These are phyloP conservation scores for Elysia chlorotica DNA, from an alignment of 1,140 invertebrate genomes.

Conservation along the genomic window DNA sequence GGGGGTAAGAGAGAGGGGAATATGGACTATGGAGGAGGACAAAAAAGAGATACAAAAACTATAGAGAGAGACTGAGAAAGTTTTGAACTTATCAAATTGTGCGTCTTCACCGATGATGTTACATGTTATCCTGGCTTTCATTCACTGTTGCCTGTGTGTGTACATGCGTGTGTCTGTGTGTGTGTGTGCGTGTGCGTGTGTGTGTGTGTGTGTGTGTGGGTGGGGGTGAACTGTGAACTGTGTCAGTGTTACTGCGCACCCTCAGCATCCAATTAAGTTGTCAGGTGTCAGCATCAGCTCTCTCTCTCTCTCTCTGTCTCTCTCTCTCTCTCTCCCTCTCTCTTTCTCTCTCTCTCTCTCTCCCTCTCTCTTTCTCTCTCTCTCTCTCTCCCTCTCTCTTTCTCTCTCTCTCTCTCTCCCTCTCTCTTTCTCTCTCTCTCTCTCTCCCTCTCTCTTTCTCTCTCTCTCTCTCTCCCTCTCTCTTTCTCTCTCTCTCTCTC, in stretches of 20 bases:
- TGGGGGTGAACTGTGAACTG: not conserved
- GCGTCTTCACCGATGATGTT: not conserved
- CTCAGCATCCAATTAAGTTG: not conserved
- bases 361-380: not conserved
- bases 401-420: slow-evolving; percentile 3
- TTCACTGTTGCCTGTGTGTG: not conserved
- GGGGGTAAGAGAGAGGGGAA: too few species aligned
- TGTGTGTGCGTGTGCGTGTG: not conserved
- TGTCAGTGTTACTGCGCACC: not conserved
- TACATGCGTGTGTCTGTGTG: not conserved
- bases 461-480: too few species aligned
- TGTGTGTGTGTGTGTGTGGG: not conserved
- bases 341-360: not conserved
- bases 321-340: too few species aligned
- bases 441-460: too few species aligned
- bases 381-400: not conserved
- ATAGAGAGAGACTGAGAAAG: not conserved
- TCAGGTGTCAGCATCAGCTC: not conserved
- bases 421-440: not conserved
- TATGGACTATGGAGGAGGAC: too few species aligned
- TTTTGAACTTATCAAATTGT: not conserved
- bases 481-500: not conserved
- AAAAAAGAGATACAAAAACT: too few species aligned
- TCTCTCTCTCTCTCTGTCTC: not conserved
- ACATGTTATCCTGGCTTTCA: not conserved